phyloP scores from a whole-genome alignment of 2,797 vertebrate genomes.

The Pantherophis alleghaniensis region DNA sequence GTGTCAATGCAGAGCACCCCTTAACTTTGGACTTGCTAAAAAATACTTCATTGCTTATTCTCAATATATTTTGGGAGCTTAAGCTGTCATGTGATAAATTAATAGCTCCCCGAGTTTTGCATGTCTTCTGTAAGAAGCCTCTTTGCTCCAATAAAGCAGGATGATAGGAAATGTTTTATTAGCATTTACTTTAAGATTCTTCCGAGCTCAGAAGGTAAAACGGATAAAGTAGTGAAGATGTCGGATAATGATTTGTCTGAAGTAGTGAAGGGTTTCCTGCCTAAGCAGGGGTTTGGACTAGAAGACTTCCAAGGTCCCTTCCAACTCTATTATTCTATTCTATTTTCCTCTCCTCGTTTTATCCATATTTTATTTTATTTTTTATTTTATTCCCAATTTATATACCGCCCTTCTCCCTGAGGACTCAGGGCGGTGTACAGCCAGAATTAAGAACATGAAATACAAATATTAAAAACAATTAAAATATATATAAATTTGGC shows the following conservation, averaged over 20 bases:
- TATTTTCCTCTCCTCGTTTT: background rate
- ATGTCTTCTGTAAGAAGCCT: constrained; percentile 70
- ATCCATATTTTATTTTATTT: background rate
- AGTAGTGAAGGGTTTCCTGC: too few species aligned
- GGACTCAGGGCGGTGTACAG: too few species aligned
- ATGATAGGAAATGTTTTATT: constrained; percentile 75
- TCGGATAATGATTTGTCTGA: too few species aligned
- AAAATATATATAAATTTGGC: too few species aligned
- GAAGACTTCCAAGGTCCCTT: too few species aligned
- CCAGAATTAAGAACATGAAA: too few species aligned
- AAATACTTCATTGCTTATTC: constrained; percentile 57
- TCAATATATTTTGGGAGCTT: constrained; percentile 39
- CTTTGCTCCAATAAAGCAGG: constrained; percentile 61
- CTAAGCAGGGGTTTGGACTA: too few species aligned
- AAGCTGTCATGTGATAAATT: constrained; percentile 50
- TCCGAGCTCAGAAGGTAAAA: constrained; percentile 63
- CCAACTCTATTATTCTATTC: too few species aligned
- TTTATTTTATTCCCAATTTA: too few species aligned
- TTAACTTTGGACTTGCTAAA: constrained; percentile 55
- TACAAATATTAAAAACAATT: too few species aligned
- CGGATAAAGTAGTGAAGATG: constrained; percentile 43
- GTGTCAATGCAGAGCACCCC: constrained; percentile 51
- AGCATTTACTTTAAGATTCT: constrained; percentile 66
- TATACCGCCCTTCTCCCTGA: too few species aligned
- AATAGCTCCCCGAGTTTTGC: constrained; percentile 62